Evolutionary conservation across 2,888 invertebrate species (phyloP).

Genomic region (Apantesis nais): DNA sequence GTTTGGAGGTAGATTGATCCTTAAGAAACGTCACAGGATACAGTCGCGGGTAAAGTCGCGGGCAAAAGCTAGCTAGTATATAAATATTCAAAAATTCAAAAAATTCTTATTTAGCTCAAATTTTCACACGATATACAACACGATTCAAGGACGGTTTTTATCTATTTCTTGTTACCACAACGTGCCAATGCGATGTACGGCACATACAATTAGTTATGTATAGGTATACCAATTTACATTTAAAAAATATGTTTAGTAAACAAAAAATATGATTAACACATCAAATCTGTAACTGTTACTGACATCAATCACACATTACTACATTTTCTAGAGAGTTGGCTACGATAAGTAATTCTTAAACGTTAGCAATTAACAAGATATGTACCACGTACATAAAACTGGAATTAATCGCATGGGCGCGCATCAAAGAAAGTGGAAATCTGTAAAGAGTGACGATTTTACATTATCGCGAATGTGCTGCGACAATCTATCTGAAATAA

Average conservation of each 20-base stretch:
- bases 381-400: constrained; percentile 64
- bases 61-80: too few relatives aligned
- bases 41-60: too few relatives aligned
- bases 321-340: constrained; percentile 47
- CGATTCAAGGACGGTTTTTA: too few relatives aligned
- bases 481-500: constrained; percentile 2
- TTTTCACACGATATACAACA: too few relatives aligned
- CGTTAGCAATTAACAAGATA: constrained; percentile 53
- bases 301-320: constrained; percentile 17
- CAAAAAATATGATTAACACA: neutral
- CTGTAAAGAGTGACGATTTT: constrained; percentile 55
- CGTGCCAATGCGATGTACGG: too few relatives aligned
- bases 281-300: too few relatives aligned
- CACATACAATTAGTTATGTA: too few relatives aligned
- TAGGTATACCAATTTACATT: neutral
- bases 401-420: constrained; percentile 70
- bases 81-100: too few relatives aligned
- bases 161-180: too few relatives aligned
- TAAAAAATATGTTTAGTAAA: neutral
- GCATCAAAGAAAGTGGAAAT: constrained; percentile 73
- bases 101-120: too few relatives aligned
- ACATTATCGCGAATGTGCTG: constrained; percentile 36
- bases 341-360: constrained; percentile 48
- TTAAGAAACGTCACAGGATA: too few relatives aligned
- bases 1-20: too few relatives aligned